phyloP scores from a whole-genome alignment of 1,140 invertebrate species.

The Achroia grisella region DNA sequence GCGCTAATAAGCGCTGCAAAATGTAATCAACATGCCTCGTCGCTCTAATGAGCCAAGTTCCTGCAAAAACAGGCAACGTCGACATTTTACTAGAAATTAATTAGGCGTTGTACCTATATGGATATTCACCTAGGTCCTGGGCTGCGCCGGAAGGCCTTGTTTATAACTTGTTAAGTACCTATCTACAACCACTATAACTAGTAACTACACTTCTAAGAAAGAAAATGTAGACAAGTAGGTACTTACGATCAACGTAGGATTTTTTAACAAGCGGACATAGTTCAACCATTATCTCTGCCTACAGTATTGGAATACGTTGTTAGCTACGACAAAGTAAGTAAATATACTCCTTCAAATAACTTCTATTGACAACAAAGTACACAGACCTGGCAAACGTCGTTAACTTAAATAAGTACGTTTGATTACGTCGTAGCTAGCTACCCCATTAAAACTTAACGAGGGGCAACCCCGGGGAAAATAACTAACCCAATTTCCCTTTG shows the following conservation, averaged over 20 bases:
- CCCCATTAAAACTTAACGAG: slow-evolving; percentile 73
- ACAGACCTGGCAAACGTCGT: slow-evolving; percentile 62
- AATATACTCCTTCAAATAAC: slow-evolving; percentile 33
- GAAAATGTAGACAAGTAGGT: too few relatives aligned
- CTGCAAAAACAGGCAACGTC: slow-evolving; percentile 64
- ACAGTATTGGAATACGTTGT: neutral
- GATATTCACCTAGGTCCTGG: slow-evolving; percentile 29
- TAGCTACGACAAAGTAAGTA: neutral
- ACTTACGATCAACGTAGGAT: too few relatives aligned
- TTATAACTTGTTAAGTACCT: slow-evolving; percentile 29
- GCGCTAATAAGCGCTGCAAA: slow-evolving; percentile 71
- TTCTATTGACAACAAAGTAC: slow-evolving; percentile 62
- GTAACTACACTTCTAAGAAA: too few relatives aligned
- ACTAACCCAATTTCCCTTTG: slow-evolving; percentile 73
- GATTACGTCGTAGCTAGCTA: slow-evolving; percentile 71
- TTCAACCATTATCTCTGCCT: too few relatives aligned
- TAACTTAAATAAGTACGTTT: slow-evolving; percentile 72
- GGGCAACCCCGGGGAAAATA: slow-evolving; percentile 70
- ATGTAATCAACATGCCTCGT: slow-evolving; percentile 71
- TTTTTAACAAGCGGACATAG: too few relatives aligned
- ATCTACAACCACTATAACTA: too few relatives aligned
- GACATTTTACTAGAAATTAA: slow-evolving; percentile 69
- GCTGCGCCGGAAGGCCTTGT: slow-evolving; percentile 35
- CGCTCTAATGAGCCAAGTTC: slow-evolving; percentile 69
- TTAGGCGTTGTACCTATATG: slow-evolving; percentile 62